phyloP scores from a whole-genome alignment of 2,888 invertebrate genomes.

The Athalia rosae region DNA sequence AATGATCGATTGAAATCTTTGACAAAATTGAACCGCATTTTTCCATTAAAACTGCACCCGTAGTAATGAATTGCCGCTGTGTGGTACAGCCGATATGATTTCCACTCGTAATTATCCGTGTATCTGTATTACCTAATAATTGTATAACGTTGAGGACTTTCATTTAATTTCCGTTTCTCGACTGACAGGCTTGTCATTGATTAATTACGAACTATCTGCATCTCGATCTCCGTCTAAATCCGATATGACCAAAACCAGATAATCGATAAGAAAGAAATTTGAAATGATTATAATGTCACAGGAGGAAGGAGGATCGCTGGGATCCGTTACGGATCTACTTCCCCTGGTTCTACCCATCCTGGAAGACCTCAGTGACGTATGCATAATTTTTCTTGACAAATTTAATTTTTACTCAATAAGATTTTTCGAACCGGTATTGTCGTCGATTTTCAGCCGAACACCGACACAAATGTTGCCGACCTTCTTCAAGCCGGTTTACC shows the following conservation, averaged over 20 bases:
- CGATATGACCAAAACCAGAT: not conserved
- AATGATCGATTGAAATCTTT: not conserved
- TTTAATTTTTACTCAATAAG: not conserved
- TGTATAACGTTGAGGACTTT: conserved; percentile 21
- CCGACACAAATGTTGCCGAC: conserved; percentile 65
- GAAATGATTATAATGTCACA: not conserved
- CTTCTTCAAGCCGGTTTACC: conserved; percentile 64
- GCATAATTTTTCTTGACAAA: too few relatives aligned
- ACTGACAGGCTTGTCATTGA: not conserved
- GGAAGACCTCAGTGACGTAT: conserved; percentile 70
- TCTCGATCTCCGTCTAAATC: not conserved
- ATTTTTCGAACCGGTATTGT: conserved; percentile 25
- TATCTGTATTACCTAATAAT: not conserved
- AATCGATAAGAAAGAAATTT: too few relatives aligned
- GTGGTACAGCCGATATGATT: not conserved
- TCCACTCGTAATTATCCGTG: not conserved
- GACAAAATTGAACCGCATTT: not conserved
- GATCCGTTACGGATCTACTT: conserved; percentile 63
- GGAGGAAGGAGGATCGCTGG: conserved; percentile 63
- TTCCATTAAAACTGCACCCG: not conserved
- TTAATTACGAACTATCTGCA: not conserved
- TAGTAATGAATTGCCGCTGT: too few relatives aligned
- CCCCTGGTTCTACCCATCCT: conserved; percentile 67
- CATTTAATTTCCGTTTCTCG: conserved; percentile 20
- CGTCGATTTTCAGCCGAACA: conserved; percentile 61